Evolutionary conservation across 2,797 vertebrate genomes (phyloP).

Genomic region (Myoxocephalus aenaeus): DNA sequence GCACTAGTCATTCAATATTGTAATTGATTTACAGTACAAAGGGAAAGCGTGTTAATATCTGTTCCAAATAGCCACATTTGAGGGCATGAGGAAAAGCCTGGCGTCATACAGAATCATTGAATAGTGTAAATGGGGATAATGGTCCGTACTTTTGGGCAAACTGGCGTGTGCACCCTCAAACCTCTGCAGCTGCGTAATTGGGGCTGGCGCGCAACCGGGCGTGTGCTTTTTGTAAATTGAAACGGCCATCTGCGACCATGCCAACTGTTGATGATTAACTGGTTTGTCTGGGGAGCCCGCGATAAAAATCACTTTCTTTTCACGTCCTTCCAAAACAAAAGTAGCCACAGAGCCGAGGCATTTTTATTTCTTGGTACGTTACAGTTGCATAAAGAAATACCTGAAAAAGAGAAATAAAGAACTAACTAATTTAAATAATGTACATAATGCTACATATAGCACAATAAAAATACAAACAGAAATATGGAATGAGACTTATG

Average conservation of each 20-base stretch:
- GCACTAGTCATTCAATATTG: background rate
- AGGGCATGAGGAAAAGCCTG: background rate
- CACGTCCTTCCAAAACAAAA: conserved; percentile 12
- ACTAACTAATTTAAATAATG: background rate
- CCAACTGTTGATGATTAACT: conserved; percentile 20
- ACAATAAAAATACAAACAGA: background rate
- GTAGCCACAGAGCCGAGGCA: background rate
- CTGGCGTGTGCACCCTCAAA: background rate
- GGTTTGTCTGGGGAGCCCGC: conserved; percentile 2
- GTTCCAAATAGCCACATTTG: background rate
- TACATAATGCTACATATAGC: background rate
- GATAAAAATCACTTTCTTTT: background rate
- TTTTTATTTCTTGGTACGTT: background rate
- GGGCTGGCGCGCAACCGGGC: conserved; percentile 1
- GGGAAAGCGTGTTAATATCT: background rate
- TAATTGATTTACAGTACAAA: background rate
- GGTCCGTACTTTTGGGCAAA: conserved; percentile 18
- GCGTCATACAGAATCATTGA: background rate
- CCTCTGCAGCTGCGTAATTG: conserved; percentile 25
- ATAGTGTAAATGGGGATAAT: conserved; percentile 11
- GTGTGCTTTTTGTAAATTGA: conserved; percentile 11
- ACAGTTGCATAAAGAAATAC: background rate
- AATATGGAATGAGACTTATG: background rate
- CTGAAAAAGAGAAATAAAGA: background rate
- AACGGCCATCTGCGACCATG: background rate